A percentile compares a stretch with the other conserved stretches of the same genome.
These are phyloP conservation scores for Parasteatoda tepidariorum DNA, from an alignment of 1,140 invertebrate species.

Conservation along the genomic window DNA sequence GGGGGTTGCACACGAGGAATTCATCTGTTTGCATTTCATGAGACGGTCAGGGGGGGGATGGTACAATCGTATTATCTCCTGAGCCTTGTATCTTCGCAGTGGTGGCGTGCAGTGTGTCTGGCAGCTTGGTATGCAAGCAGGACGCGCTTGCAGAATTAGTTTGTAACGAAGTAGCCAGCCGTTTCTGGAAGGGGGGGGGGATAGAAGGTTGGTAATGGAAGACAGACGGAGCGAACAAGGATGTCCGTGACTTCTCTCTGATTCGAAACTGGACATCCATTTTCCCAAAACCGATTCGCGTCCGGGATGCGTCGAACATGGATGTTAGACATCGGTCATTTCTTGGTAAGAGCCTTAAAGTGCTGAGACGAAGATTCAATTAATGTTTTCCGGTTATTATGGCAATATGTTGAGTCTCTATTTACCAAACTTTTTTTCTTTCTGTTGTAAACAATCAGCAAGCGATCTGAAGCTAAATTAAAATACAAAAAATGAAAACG, in stretches of 20 bases:
- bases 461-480: too few relatives aligned
- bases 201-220: too few relatives aligned
- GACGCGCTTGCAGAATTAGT: not conserved
- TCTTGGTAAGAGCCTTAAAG: too few relatives aligned
- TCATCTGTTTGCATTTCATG: constrained; percentile 27
- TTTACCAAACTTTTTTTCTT: too few relatives aligned
- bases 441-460: too few relatives aligned
- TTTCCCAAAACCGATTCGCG: not conserved
- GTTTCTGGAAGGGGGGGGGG: not conserved
- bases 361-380: too few relatives aligned
- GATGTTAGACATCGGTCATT: too few relatives aligned
- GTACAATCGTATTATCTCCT: constrained; percentile 47
- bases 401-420: too few relatives aligned
- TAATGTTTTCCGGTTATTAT: too few relatives aligned
- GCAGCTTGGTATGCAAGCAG: constrained; percentile 32
- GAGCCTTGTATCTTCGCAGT: not conserved
- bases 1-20: not conserved
- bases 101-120: not conserved
- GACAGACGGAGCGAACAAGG: too few relatives aligned
- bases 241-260: not conserved
- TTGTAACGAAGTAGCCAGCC: constrained; percentile 22
- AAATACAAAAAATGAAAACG: too few relatives aligned
- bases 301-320: too few relatives aligned
- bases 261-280: not conserved
- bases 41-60: not conserved